Conservation (phyloP, 2,113 vertebrate species). For the Pungitius pungitius region DNA sequence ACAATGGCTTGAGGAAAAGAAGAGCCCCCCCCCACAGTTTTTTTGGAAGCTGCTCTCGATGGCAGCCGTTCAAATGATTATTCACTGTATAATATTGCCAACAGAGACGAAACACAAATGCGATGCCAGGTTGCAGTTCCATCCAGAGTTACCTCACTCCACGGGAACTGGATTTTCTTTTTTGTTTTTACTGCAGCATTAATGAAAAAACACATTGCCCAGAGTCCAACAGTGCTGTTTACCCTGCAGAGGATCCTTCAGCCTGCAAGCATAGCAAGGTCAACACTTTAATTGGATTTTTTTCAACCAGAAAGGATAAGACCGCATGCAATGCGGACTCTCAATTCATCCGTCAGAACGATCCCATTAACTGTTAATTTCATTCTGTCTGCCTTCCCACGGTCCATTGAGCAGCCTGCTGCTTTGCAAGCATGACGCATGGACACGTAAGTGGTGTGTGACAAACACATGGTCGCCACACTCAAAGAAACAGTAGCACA, state of each 20-base stretch:
- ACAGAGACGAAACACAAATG: constrained; percentile 34
- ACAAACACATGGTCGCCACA: neutral
- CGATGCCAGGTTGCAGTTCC: constrained; percentile 34
- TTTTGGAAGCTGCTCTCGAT: constrained; percentile 46
- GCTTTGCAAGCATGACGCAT: constrained; percentile 52
- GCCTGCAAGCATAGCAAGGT: constrained; percentile 65
- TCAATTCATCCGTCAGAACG: constrained; percentile 60
- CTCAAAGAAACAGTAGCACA: constrained; percentile 6
- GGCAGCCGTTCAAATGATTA: constrained; percentile 63
- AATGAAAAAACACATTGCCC: neutral
- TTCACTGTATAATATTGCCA: constrained; percentile 58
- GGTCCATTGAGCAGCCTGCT: constrained; percentile 49
- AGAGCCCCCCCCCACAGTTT: constrained; percentile 27
- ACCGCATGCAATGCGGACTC: constrained; percentile 50
- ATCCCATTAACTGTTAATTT: constrained; percentile 74
- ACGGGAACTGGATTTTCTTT: constrained; percentile 9
- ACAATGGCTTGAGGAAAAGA: constrained; percentile 51
- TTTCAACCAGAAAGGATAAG: constrained; percentile 66
- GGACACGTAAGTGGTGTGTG: constrained; percentile 17
- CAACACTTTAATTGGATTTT: constrained; percentile 71
- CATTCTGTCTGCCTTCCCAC: constrained; percentile 67
- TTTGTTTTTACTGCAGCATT: neutral
- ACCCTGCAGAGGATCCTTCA: constrained; percentile 31
- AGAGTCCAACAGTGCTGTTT: constrained; percentile 38
- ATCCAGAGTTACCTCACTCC: constrained; percentile 30